Evolutionary conservation across 2,113 vertebrate genomes (phyloP), one percentile per base, ranked within the genome.

Genomic region (Todiramphus chloris): DNA sequence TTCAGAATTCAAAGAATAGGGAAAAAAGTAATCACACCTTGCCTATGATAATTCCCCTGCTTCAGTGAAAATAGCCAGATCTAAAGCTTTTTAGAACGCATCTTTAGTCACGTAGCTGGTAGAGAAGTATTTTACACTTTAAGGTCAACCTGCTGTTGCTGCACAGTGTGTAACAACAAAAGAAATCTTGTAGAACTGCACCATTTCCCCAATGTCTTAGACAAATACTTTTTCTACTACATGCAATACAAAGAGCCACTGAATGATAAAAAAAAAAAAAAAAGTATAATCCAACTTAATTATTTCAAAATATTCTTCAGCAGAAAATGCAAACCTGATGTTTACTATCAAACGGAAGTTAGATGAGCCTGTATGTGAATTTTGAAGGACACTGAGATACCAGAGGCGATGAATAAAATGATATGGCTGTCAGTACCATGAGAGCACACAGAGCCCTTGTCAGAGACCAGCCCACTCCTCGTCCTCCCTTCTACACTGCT

Each of bases 51-150:
- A 60, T 27, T 46, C 16, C 24, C 9, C 35, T 33, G 33, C 2
- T 51, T 58, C 44, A 43, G 75, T 15, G 46, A 13, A 35, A 62
- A 33, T 1, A 72, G 37, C 19, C 41, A 27, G 5, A 80, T 27
- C 7, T 70, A 30, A 74, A 69, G 44, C 31, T n/a, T 44, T 50
- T 30, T 6, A 35, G 60, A 87, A 46, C 0, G 0, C 0, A 0
- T 33, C 31, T 60, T 33, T 7, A 74, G 56, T 25, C 50, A 55
- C 1, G 2, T 28, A 37, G 89, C 44, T 60, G n/a, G 12, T 23
- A 62, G 35, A 10, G 18, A 50, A 79, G 11, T 19, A 60, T 66
- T 86, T 83, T 31, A 80, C 51, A 51, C 5, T 2, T 56, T 59
- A 35, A 78, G 56, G 20, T 55, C 37, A 74, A 28, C 21, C 24